Conservation (phyloP, 2,888 invertebrate genomes). For the Automeris io region DNA sequence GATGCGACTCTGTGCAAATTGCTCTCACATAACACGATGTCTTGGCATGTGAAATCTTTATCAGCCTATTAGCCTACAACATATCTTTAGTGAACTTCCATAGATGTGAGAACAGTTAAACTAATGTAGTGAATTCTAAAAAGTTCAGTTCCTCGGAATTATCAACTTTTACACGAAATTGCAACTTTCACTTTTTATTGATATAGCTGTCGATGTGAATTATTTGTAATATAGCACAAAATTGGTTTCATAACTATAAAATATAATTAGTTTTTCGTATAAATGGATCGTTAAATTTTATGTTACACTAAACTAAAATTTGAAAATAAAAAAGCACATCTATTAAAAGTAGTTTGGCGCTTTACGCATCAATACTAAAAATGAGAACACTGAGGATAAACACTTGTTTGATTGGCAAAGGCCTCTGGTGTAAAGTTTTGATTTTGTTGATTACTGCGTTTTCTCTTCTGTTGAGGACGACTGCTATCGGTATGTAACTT, state of each 20-base stretch:
- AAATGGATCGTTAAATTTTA: conserved; percentile 4
- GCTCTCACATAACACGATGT: conserved; percentile 33
- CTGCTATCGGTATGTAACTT: too few relatives aligned
- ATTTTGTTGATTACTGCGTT: too few relatives aligned
- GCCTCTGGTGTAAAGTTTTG: too few relatives aligned
- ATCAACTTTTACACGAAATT: conserved; percentile 9
- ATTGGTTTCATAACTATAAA: conserved; percentile 40
- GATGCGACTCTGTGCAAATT: conserved; percentile 63
- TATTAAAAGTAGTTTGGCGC: not conserved
- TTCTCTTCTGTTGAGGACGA: too few relatives aligned
- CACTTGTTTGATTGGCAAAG: too few relatives aligned
- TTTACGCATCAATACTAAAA: too few relatives aligned
- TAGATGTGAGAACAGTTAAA: not conserved
- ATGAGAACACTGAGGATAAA: conserved; percentile 21
- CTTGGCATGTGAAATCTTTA: not conserved
- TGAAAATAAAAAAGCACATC: conserved; percentile 6
- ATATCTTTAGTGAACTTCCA: not conserved
- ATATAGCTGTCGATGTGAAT: conserved; percentile 14
- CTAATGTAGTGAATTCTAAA: not conserved
- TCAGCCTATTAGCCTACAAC: conserved; percentile 1
- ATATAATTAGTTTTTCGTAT: conserved; percentile 17
- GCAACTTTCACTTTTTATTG: conserved; percentile 43
- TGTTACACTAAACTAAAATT: conserved; percentile 1
- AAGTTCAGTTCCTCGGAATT: not conserved
- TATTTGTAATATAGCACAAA: conserved; percentile 28